phyloP scores from a whole-genome alignment of 2,113 vertebrate species.

The Barnardius zonarius region DNA sequence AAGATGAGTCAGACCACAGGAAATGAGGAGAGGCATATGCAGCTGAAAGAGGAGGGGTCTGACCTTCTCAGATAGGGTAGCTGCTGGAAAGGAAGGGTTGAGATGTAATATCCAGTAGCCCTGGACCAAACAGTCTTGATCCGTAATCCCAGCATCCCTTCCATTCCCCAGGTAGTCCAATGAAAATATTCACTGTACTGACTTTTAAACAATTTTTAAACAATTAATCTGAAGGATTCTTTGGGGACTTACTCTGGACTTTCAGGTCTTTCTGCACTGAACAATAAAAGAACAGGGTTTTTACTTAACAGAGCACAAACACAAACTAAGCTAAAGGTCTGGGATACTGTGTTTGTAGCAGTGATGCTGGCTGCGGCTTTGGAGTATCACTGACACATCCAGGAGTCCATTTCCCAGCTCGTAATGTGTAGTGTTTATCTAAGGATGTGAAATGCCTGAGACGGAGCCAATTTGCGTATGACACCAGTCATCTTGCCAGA shows the following conservation, averaged over 20 bases:
- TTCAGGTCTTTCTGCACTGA: not conserved
- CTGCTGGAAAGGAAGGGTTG: not conserved
- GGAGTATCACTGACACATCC: not conserved
- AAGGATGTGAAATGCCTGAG: not conserved
- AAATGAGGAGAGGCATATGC: not conserved
- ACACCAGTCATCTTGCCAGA: not conserved
- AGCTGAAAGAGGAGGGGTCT: not conserved
- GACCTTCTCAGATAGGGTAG: not conserved
- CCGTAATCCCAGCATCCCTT: not conserved
- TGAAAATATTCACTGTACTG: not conserved
- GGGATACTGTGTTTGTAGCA: not conserved
- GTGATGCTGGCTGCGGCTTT: not conserved
- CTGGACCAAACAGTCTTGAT: not conserved
- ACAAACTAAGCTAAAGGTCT: not conserved
- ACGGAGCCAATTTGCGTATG: not conserved
- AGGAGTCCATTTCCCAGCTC: not conserved
- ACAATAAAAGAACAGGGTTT: not conserved
- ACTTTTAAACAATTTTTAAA: not conserved
- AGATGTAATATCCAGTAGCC: not conserved
- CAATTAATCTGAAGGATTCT: not conserved
- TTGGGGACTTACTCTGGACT: not conserved
- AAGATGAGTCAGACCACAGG: not conserved
- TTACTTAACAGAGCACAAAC: not conserved
- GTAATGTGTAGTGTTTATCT: not conserved
- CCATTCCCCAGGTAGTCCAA: not conserved